A percentile compares a stretch with the other conserved stretches of the same genome.
Conservation (phyloP, 2,797 vertebrate species). For the Picus viridis region DNA sequence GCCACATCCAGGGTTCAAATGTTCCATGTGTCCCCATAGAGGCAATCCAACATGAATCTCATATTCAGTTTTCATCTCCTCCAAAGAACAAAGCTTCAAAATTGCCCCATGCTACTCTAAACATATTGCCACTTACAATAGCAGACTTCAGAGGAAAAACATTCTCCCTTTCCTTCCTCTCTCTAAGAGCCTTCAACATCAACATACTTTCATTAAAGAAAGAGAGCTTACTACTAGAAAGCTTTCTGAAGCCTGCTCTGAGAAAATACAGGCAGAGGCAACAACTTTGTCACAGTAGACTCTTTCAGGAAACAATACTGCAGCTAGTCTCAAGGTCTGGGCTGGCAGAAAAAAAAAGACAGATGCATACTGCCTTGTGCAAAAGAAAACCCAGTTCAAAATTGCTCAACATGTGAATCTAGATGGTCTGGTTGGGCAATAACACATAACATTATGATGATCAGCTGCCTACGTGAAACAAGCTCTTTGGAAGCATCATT, state of each 20-base stretch:
- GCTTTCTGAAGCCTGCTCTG: not conserved
- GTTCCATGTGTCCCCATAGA: fast-evolving
- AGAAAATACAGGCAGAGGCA: not conserved
- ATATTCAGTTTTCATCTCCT: not conserved
- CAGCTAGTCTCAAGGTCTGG: not conserved
- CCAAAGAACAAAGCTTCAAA: not conserved
- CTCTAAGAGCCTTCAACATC: not conserved
- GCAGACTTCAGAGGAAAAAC: not conserved
- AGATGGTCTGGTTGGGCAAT: not conserved
- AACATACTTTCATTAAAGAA: not conserved
- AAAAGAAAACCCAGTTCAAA: not conserved
- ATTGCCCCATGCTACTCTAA: not conserved
- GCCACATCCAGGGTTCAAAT: not conserved
- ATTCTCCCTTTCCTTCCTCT: not conserved
- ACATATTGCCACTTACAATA: not conserved
- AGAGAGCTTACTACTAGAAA: not conserved
- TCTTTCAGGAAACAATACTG: not conserved
- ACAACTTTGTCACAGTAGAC: not conserved
- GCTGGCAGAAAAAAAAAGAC: not conserved
- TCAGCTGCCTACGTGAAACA: not conserved
- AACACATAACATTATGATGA: not conserved
- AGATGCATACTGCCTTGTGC: not conserved
- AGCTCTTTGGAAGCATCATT: not conserved
- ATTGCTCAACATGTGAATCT: not conserved
- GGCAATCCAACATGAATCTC: not conserved